phyloP scores from a whole-genome alignment of 2,888 invertebrate species.

The Boloria selene region DNA sequence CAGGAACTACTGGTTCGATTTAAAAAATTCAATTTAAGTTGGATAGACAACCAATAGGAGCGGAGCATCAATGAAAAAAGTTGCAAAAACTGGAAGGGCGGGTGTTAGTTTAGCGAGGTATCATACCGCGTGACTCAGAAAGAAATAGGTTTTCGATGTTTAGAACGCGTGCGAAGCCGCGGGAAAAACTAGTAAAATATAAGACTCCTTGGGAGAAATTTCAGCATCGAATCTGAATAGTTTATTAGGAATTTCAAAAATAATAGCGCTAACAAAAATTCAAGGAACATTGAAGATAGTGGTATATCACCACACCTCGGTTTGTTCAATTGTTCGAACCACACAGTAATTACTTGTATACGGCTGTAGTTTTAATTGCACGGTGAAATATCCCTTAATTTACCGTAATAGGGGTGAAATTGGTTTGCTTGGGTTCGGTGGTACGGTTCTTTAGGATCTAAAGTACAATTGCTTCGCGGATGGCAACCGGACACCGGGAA shows the following conservation, averaged over 20 bases:
- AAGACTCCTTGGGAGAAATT: no score
- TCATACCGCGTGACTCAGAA: no score
- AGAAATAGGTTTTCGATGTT: no score
- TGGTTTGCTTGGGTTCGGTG: slow-evolving; percentile 8
- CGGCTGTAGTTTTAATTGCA: slow-evolving; percentile 18
- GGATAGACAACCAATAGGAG: no score
- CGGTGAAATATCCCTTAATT: slow-evolving; percentile 23
- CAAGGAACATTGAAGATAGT: neutral
- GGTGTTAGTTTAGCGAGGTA: no score
- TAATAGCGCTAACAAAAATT: neutral
- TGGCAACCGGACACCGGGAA: slow-evolving; percentile 79
- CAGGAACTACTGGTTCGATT: no score
- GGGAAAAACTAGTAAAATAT: no score
- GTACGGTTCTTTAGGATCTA: slow-evolving; percentile 48
- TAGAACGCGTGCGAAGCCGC: no score
- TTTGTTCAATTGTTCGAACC: slow-evolving; percentile 49
- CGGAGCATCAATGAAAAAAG: no score
- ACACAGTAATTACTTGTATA: slow-evolving; percentile 48
- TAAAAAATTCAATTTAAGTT: no score
- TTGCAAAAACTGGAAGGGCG: no score
- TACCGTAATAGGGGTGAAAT: slow-evolving; percentile 3
- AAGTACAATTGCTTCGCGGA: slow-evolving; percentile 67
- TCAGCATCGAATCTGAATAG: no score
- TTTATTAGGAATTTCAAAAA: neutral
- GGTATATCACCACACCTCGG: slow-evolving; percentile 43